Conservation (phyloP, 2,888 invertebrate species). For the Zygaena filipendulae region DNA sequence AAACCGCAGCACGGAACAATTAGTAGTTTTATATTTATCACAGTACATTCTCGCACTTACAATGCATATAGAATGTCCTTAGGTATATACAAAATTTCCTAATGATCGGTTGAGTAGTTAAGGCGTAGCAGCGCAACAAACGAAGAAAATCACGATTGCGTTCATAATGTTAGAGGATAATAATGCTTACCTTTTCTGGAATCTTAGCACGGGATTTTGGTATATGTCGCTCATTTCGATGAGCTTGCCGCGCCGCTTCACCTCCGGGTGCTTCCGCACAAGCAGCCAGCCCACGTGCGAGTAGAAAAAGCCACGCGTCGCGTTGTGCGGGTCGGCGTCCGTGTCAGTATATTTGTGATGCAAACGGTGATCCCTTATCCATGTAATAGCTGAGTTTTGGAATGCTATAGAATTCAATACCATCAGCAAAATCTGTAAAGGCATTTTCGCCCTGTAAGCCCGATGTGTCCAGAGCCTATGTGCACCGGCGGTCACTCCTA, state of each 20-base stretch:
- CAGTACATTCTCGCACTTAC: no score
- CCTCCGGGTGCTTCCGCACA: slow-evolving; percentile 78
- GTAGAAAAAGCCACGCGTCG: slow-evolving; percentile 83
- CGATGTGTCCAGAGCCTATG: slow-evolving; percentile 32
- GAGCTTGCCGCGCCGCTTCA: slow-evolving; percentile 73
- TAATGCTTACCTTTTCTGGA: slow-evolving; percentile 76
- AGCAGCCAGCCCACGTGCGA: slow-evolving; percentile 88
- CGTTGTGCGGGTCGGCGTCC: slow-evolving; percentile 72
- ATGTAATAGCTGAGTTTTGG: slow-evolving; percentile 65
- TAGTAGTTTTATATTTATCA: no score
- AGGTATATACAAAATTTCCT: no score
- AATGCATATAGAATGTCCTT: no score
- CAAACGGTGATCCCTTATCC: slow-evolving; percentile 72
- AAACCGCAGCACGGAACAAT: no score
- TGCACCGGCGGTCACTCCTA: slow-evolving; percentile 32
- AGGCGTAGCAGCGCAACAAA: no score
- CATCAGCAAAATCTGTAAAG: slow-evolving; percentile 29
- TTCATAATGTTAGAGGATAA: no score
- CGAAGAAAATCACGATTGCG: no score
- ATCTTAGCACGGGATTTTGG: slow-evolving; percentile 74
- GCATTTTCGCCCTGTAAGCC: slow-evolving; percentile 30
- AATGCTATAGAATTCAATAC: slow-evolving; percentile 28
- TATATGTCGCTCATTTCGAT: slow-evolving; percentile 78
- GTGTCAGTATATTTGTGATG: slow-evolving; percentile 75
- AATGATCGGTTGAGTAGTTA: no score